Conservation (phyloP, 2,888 invertebrate genomes). For the Orchesella flavescens region DNA sequence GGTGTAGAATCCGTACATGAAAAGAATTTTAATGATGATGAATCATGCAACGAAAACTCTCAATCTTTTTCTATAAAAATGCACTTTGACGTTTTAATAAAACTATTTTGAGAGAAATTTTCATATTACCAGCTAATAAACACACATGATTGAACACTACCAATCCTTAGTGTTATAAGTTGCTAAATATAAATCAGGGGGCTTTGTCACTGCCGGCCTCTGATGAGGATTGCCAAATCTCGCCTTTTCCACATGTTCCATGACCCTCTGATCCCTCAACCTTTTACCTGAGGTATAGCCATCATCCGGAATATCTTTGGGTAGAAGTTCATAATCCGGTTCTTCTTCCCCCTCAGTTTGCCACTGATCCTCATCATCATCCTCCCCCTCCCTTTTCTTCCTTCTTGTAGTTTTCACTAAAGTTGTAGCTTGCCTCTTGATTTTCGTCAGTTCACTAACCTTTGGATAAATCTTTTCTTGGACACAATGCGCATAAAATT, state of each 20-base stretch:
- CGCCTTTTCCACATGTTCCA: slow-evolving; percentile 22
- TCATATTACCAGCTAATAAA: too few species aligned
- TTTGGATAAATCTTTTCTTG: slow-evolving; percentile 53
- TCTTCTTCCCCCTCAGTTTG: slow-evolving; percentile 11
- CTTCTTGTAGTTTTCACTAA: slow-evolving; percentile 23
- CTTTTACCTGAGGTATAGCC: neutral
- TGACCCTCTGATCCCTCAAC: slow-evolving; percentile 10
- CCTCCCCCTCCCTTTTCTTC: slow-evolving; percentile 6
- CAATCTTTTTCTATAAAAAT: too few species aligned
- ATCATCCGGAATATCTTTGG: neutral
- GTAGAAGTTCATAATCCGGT: neutral
- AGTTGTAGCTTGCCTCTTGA: slow-evolving; percentile 18
- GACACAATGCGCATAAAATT: slow-evolving; percentile 59
- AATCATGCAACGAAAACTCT: too few species aligned
- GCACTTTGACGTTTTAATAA: too few species aligned
- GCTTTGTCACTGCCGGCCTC: neutral
- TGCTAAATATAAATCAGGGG: too few species aligned
- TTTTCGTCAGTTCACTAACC: slow-evolving; percentile 13
- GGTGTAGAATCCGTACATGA: too few species aligned
- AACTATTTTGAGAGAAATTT: too few species aligned
- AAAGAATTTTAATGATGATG: too few species aligned
- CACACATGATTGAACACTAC: too few species aligned
- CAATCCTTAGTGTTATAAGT: too few species aligned
- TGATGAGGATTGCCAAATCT: neutral
- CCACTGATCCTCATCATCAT: slow-evolving; percentile 40